Evolutionary conservation across 1,140 invertebrate species (phyloP).

Genomic region (Drosophila funebris): DNA sequence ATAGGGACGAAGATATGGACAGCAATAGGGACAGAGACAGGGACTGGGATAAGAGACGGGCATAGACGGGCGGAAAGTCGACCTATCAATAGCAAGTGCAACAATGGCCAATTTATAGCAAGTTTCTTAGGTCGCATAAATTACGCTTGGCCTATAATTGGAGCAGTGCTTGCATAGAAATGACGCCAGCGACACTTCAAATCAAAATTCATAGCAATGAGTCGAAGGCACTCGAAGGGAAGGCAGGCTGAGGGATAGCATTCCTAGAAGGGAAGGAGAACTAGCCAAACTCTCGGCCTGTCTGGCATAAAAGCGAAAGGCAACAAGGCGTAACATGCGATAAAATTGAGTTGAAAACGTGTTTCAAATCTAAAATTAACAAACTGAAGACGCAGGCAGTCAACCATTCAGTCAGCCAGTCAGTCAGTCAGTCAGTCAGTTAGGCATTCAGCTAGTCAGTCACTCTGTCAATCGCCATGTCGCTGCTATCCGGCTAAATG

Average conservation of each 20-base stretch:
- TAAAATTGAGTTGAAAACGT: constrained; percentile 81
- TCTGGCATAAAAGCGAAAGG: constrained; percentile 69
- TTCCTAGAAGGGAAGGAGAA: constrained; percentile 5
- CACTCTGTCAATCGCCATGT: constrained; percentile 44
- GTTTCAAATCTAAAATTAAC: constrained; percentile 82
- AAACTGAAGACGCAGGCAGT: constrained; percentile 50
- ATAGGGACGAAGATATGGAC: too few species aligned
- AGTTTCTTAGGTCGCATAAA: constrained; percentile 74
- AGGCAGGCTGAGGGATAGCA: neutral
- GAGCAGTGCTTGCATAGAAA: constrained; percentile 58
- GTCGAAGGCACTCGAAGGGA: neutral
- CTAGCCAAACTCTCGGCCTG: constrained; percentile 35
- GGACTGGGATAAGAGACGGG: neutral
- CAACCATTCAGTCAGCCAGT: constrained; percentile 28
- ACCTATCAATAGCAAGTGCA: constrained; percentile 66
- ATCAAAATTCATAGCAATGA: constrained; percentile 66
- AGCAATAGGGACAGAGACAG: constrained; percentile 10
- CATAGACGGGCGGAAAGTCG: neutral
- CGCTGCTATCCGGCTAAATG: constrained; percentile 45
- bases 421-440: constrained; percentile 26
- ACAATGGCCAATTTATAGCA: constrained; percentile 76
- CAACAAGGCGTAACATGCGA: constrained; percentile 82
- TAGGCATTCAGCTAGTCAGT: constrained; percentile 21
- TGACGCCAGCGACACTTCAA: constrained; percentile 59
- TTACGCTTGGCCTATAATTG: constrained; percentile 72